Base-by-base conservation (phyloP, 2,888 invertebrate species). In the Kuschelorhynchus macadamiae region DNA sequence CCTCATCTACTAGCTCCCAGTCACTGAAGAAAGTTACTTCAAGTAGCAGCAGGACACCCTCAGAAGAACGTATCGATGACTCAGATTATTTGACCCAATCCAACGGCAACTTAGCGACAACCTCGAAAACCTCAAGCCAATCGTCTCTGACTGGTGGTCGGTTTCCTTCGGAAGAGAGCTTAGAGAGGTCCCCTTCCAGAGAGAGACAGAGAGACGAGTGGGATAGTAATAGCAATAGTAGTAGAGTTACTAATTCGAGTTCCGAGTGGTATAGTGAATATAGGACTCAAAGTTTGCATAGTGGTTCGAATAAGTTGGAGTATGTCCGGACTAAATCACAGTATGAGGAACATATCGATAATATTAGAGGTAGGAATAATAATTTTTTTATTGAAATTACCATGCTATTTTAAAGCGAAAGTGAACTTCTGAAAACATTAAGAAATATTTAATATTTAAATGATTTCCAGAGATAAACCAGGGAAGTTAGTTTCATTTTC, bases 321-420 rank as follows among this genome's bases (percentile, higher is more conserved):
- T 91, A 88, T 78, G 87, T 90, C 72, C 88, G 93, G 81, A 93
- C 91, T 84, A 91, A 91, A 81, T 92, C 91, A 78, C 92, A 94
- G 84, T 94, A 92, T 84, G 95, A 95, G 84, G 90, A 91, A 61
- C 94, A 94, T 85, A 95, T 95, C 81, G 92, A 90, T 76, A 90
- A 91, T 85, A 93, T 93, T 81, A 89, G 91, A 93, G 93, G 94
- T 94, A 89, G 21, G 62, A 30, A n/a, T n/a, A n/a, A n/a, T n/a
- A n/a, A n/a, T n/a, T n/a, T n/a, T n/a, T n/a, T n/a, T n/a, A n/a
- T n/a, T n/a, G n/a, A n/a, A n/a, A n/a, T n/a, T n/a, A n/a, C n/a
- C n/a, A n/a, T n/a, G n/a, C n/a, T n/a, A n/a, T n/a, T n/a, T n/a
- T n/a, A n/a, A n/a, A n/a, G n/a, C n/a, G n/a, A n/a, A n/a, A n/a